A percentile compares a stretch with the other conserved stretches of the same genome.
These are phyloP conservation scores for Synodontis membranacea DNA, from an alignment of 2,113 vertebrate species.

Conservation along the genomic window DNA sequence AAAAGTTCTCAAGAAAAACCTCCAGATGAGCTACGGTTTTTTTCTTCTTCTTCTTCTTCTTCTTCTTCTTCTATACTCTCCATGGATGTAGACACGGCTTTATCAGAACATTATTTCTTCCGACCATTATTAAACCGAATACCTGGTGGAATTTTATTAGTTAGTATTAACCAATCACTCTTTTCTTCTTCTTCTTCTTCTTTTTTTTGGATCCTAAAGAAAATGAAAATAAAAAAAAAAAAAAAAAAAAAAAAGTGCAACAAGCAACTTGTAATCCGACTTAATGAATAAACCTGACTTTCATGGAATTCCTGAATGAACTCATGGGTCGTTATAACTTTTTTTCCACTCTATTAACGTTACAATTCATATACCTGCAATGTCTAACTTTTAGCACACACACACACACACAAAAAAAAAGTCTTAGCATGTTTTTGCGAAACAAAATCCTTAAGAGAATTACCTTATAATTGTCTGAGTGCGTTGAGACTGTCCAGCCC, in stretches of 20 bases:
- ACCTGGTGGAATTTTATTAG: neutral
- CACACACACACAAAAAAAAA: no score
- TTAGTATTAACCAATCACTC: neutral
- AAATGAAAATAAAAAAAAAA: neutral
- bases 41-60: neutral
- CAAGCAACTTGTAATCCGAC: neutral
- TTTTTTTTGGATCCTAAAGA: neutral
- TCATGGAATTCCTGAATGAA: neutral
- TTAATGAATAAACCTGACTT: slow-evolving; percentile 6
- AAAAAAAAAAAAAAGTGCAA: neutral
- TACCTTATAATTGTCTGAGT: slow-evolving; percentile 71
- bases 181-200: neutral
- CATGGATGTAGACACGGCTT: neutral
- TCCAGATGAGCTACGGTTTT: neutral
- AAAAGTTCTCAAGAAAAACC: neutral
- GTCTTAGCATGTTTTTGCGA: neutral
- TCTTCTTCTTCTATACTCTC: neutral
- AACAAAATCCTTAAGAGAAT: slow-evolving; percentile 29
- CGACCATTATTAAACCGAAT: neutral
- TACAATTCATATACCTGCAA: neutral
- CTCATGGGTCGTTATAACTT: neutral
- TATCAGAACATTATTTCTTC: neutral
- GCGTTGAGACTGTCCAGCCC: slow-evolving; percentile 70
- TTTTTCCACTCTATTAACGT: neutral
- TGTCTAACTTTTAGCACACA: neutral